Base-by-base conservation (phyloP, 2,888 invertebrate species). In the Agrotis exclamationis region DNA sequence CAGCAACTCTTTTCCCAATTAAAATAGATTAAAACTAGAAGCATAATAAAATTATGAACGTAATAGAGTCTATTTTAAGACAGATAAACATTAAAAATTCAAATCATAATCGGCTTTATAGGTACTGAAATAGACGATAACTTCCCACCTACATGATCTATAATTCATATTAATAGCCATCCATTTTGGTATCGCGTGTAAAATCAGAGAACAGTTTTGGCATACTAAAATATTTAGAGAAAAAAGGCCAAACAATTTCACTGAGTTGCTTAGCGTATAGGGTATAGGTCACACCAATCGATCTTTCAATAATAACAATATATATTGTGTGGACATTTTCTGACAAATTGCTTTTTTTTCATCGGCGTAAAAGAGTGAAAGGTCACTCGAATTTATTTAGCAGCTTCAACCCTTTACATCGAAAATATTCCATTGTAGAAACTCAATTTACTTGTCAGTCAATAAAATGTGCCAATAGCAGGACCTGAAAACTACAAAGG, bases 211-310 rank as follows among this genome's bases (percentile, higher is more conserved):
- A 48, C 39, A 28, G n/a, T 58, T 71, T 59, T 74, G 24, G 59
- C 18, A 53, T 3, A 59, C 50, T 71, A 13, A 74, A 78, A 56
- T 70, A 74, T 74, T 71, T 59, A 71, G 18, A 57, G 39, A 57
- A 24, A 64, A 76, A 74, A 74, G 79, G 79, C 56, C 58, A 54
- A 56, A 54, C 58, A 33, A 57, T 78, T 47, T 53, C 14, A 24
- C 71, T 54, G 77, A 69, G 48, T 48, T 48, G 28, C 39, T 58
- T 77, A 59, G 39, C 22, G 47, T 47, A 47, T 58, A 48, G n/a
- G n/a, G n/a, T n/a, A n/a, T n/a, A 33, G 70, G 70, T 59, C 53
- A 77, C 16, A 76, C 11, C 33, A 28, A 53, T 70, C 44, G 39
- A 48, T 70, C 53, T 70, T 47, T 18, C 57, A 39, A 48, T 50